Conservation (phyloP, 2,113 vertebrate genomes). For the Grammatotria lemairii region DNA sequence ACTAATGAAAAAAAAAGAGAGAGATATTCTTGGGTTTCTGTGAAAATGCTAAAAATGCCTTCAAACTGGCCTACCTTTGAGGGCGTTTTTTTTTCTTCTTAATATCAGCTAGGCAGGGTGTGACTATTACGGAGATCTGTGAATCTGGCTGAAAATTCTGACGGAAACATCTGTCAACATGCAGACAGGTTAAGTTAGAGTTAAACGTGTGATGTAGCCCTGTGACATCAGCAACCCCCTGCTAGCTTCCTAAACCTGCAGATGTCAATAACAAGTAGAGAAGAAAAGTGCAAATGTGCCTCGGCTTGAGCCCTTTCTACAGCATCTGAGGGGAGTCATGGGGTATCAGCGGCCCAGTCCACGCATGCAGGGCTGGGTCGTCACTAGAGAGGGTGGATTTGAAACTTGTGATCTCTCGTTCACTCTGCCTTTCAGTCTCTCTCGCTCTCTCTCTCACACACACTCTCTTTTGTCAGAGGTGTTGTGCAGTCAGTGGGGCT, state of each 20-base stretch:
- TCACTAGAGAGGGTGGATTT: slow-evolving; percentile 17
- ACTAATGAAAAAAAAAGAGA: slow-evolving; percentile 66
- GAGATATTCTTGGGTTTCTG: slow-evolving; percentile 70
- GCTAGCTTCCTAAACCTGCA: slow-evolving; percentile 33
- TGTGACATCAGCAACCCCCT: slow-evolving; percentile 47
- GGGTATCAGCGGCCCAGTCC: slow-evolving; percentile 41
- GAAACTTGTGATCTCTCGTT: slow-evolving; percentile 18
- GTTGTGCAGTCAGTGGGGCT: slow-evolving; percentile 63
- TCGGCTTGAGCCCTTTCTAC: slow-evolving; percentile 2
- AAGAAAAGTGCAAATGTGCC: slow-evolving; percentile 17
- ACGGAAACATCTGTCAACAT: slow-evolving; percentile 81
- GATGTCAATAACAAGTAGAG: slow-evolving; percentile 34
- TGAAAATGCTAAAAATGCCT: slow-evolving; percentile 68
- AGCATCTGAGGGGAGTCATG: slow-evolving; percentile 29
- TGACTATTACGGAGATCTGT: slow-evolving; percentile 73
- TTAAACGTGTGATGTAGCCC: slow-evolving; percentile 47
- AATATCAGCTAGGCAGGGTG: slow-evolving; percentile 76
- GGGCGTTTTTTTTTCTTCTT: slow-evolving; percentile 77
- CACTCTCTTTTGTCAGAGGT: slow-evolving; percentile 58
- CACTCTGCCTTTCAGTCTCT: slow-evolving; percentile 20
- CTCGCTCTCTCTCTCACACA: slow-evolving; percentile 16
- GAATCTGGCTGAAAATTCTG: slow-evolving; percentile 75
- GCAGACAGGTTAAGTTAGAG: slow-evolving; percentile 75
- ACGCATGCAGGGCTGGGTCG: slow-evolving; percentile 64
- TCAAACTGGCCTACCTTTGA: slow-evolving; percentile 76